A percentile compares a stretch with the other conserved stretches of the same genome.
Evolutionary conservation across 2,113 vertebrate species (phyloP).

Genomic region (Leiothrix lutea): DNA sequence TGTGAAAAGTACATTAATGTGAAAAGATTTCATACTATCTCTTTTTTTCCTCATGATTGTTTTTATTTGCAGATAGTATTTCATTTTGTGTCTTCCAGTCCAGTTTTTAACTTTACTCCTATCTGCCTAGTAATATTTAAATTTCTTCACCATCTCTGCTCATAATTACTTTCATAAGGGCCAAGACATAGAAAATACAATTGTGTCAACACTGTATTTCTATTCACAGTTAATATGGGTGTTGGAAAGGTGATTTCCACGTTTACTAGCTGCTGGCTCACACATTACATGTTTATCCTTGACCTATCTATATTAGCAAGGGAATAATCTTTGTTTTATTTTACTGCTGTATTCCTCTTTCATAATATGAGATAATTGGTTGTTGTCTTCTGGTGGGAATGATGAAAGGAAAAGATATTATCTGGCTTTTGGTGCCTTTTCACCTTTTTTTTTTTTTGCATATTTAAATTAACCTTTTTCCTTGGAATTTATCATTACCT

Average conservation of each 20-base stretch:
- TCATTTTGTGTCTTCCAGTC: not conserved
- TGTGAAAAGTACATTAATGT: not conserved
- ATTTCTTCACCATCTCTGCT: not conserved
- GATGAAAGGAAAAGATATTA: not conserved
- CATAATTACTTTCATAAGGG: not conserved
- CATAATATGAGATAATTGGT: not conserved
- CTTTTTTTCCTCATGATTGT: not conserved
- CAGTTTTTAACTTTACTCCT: not conserved
- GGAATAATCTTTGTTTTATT: not conserved
- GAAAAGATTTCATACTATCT: not conserved
- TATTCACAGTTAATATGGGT: not conserved
- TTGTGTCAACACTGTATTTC: not conserved
- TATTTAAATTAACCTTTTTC: conserved; percentile 22
- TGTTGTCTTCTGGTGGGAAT: not conserved
- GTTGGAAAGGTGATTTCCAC: not conserved
- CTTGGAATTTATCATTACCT: not conserved
- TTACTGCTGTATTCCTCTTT: not conserved
- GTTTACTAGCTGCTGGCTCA: not conserved
- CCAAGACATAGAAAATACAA: not conserved
- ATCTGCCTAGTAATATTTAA: not conserved
- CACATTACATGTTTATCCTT: not conserved
- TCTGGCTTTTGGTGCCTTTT: not conserved
- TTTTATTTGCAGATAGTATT: not conserved
- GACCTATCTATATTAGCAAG: not conserved
- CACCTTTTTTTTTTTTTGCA: not conserved